Base-by-base conservation (phyloP, 1,140 invertebrate species). In the Papilio helenus region DNA sequence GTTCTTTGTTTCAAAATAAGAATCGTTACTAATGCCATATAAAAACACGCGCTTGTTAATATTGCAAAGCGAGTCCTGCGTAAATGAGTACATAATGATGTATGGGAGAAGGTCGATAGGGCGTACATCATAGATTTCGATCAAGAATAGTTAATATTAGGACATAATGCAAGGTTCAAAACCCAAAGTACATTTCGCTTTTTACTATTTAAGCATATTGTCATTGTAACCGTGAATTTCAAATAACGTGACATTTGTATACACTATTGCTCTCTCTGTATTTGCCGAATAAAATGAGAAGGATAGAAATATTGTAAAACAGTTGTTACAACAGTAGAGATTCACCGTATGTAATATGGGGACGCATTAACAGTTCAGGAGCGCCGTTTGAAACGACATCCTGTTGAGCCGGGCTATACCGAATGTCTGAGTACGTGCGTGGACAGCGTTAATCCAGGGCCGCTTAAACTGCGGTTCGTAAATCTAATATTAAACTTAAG, bases 311-410 rank as follows among this genome's bases (percentile, higher is more conserved):
- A 39, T 5, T 39, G 34, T 46, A 46, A 46, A 4, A 18, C 29
- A 20, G 2, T 7, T n/a, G 26, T 72, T 34, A 34, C 7, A 8
- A 18, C 16, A n/a, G 23, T 29, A 18, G 44, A 46, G 5, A 44
- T 14, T 2, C 44, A 3, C 44, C 12, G 16, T 34, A 29, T 12
- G 14, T 34, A 39, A 7, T 39, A 39, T 39, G 3, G 34, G 34
- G 34, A 39, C 34, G 34, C 34, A 74, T 74, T 74, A 74, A 74
- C 72, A 74, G 72, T 74, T 29, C 20, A 20, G 44, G 39, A 49
- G 12, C 68, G 68, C 68, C 42, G 71, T 72, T 46, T 72, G 10
- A 72, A 72, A 72, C 72, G 72, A 74, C 72, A 49, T 74, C 72
- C 72, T 74, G 72, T 74, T 44, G 20, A 10, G 20, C 23, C 44